phyloP scores from a whole-genome alignment of 2,888 invertebrate species.

The Catocala fraxini region DNA sequence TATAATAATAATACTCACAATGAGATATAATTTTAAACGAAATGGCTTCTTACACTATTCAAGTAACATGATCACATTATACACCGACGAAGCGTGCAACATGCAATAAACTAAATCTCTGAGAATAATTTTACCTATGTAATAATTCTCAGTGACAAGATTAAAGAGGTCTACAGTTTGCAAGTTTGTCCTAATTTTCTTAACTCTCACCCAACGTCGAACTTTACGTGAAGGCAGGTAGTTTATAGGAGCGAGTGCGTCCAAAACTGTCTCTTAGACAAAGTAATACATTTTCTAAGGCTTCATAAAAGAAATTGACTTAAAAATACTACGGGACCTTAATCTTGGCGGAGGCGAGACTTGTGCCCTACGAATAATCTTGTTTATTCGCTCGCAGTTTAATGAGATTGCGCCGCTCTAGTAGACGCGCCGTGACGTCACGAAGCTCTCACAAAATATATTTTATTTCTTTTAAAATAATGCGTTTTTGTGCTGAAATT shows the following conservation, averaged over 20 bases:
- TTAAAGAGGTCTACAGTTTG: slow-evolving; percentile 28
- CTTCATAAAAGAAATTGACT: slow-evolving; percentile 58
- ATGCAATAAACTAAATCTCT: no score
- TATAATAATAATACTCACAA: no score
- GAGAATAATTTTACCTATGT: no score
- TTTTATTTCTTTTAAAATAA: slow-evolving; percentile 40
- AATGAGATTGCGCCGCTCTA: slow-evolving; percentile 60
- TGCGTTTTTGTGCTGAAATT: slow-evolving; percentile 20
- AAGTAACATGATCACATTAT: no score
- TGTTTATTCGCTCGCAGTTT: slow-evolving; percentile 62
- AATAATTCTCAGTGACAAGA: no score
- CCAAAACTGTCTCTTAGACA: slow-evolving; percentile 44
- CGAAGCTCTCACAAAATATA: slow-evolving; percentile 30
- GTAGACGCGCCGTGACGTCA: slow-evolving; percentile 40
- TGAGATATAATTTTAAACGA: no score
- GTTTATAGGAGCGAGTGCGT: slow-evolving; percentile 37
- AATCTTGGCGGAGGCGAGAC: slow-evolving; percentile 52
- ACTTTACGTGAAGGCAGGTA: slow-evolving; percentile 21
- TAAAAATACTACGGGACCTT: slow-evolving; percentile 54
- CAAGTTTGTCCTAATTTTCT: slow-evolving; percentile 33
- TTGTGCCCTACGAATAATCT: slow-evolving; percentile 57
- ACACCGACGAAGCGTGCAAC: no score
- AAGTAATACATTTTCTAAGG: slow-evolving; percentile 44
- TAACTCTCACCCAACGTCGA: slow-evolving; percentile 11
- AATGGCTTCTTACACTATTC: no score